Evolutionary conservation across 2,888 invertebrate species (phyloP).

Genomic region (Drosophila quinaria): DNA sequence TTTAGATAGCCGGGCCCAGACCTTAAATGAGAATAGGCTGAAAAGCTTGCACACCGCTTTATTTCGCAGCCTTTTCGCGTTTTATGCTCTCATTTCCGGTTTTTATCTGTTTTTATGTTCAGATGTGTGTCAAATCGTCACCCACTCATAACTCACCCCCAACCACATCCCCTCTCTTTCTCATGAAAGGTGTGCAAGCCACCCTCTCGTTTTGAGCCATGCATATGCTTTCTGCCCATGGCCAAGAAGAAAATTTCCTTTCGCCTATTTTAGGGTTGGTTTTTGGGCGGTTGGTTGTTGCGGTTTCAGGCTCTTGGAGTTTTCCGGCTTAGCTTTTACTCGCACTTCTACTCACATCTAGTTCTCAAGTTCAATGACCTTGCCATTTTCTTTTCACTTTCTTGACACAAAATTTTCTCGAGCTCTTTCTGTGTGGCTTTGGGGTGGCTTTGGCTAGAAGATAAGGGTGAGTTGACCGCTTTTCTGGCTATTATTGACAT

Average conservation of each 20-base stretch:
- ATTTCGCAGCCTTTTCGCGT: constrained; percentile 40
- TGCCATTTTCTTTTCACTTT: constrained; percentile 71
- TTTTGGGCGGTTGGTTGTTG: constrained; percentile 23
- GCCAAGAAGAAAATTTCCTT: constrained; percentile 19
- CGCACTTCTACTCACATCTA: neutral
- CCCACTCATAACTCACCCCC: constrained; percentile 2
- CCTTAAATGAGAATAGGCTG: neutral
- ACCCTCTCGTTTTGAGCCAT: constrained; percentile 41
- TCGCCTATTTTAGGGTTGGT: constrained; percentile 54
- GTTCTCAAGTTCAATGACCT: constrained; percentile 75
- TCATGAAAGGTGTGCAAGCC: constrained; percentile 48
- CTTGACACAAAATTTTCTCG: constrained; percentile 63
- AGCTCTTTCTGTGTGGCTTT: neutral
- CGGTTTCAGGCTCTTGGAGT: constrained; percentile 41
- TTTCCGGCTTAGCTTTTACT: constrained; percentile 61
- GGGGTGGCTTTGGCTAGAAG: constrained; percentile 21
- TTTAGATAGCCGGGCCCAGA: constrained; percentile 29
- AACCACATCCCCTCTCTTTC: too few relatives aligned
- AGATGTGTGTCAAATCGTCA: constrained; percentile 69
- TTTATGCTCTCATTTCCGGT: constrained; percentile 59
- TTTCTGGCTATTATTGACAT: constrained; percentile 54
- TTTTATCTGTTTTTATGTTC: constrained; percentile 58
- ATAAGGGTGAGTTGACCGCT: constrained; percentile 57
- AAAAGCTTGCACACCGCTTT: constrained; percentile 8
- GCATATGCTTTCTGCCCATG: neutral